Conservation (phyloP, 2,888 invertebrate species). For the Lathronympha strigana region DNA sequence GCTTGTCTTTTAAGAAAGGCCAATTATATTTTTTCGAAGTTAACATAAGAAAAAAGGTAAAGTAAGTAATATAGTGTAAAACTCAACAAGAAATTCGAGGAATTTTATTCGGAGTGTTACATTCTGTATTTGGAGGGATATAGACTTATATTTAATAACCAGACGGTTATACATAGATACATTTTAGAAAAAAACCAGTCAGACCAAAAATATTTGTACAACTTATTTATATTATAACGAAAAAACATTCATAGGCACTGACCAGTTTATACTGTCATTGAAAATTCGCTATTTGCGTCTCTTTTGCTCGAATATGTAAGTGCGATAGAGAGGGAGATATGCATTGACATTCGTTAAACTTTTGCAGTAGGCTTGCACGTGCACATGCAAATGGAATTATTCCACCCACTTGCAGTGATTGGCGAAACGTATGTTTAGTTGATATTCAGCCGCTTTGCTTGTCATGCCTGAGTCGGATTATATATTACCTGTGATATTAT, state of each 20-base stretch:
- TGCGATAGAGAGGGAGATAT: slow-evolving; percentile 28
- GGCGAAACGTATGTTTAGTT: slow-evolving; percentile 50
- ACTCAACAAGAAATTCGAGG: too few relatives aligned
- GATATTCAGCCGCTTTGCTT: slow-evolving; percentile 54
- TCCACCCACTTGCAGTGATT: slow-evolving; percentile 19
- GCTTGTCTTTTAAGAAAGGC: slow-evolving; percentile 17
- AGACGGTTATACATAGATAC: too few relatives aligned
- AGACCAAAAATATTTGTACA: too few relatives aligned
- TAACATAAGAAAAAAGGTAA: too few relatives aligned
- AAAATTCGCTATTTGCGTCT: too few relatives aligned
- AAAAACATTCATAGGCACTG: neutral
- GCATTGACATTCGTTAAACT: slow-evolving; percentile 29
- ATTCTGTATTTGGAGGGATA: too few relatives aligned
- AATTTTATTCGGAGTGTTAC: too few relatives aligned
- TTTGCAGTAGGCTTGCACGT: neutral
- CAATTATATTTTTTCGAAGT: slow-evolving; percentile 11
- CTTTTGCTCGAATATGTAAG: too few relatives aligned
- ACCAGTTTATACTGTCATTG: slow-evolving; percentile 12
- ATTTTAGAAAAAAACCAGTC: too few relatives aligned
- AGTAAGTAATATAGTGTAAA: too few relatives aligned
- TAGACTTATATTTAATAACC: too few relatives aligned
- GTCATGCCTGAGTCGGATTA: neutral
- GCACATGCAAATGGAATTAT: slow-evolving; percentile 25
- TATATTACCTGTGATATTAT: neutral
- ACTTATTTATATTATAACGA: neutral